Conservation (phyloP, 2,888 invertebrate species). For the Acleris holmiana region DNA sequence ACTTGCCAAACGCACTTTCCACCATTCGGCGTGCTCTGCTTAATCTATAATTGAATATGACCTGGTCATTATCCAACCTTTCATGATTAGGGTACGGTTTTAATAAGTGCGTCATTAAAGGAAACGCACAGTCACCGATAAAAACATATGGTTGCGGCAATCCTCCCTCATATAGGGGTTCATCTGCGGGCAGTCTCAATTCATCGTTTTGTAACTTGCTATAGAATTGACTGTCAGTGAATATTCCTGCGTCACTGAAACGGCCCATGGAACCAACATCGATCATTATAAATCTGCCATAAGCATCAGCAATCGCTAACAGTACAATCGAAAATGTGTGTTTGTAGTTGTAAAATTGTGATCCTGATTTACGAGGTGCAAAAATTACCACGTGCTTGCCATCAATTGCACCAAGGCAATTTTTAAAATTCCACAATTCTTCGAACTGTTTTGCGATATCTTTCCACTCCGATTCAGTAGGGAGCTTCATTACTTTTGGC, state of each 20-base stretch:
- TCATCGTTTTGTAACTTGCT: conserved; percentile 28
- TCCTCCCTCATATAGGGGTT: conserved; percentile 20
- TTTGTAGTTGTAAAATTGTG: conserved; percentile 23
- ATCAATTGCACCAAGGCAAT: too few species aligned
- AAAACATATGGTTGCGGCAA: conserved; percentile 37
- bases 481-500: conserved; percentile 23
- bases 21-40: conserved; percentile 33
- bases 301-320: conserved; percentile 40
- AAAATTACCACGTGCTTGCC: conserved; percentile 7
- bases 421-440: conserved; percentile 28
- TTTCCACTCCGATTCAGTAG: conserved; percentile 13
- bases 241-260: conserved; percentile 40
- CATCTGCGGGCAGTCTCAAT: conserved; percentile 30
- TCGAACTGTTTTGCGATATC: conserved; percentile 19
- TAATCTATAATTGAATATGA: conserved; percentile 34
- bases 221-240: conserved; percentile 33
- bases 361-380: conserved; percentile 30
- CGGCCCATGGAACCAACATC: conserved; percentile 40
- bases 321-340: conserved; percentile 15
- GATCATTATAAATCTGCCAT: conserved; percentile 38
- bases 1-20: conserved; percentile 32
- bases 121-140: conserved; percentile 39
- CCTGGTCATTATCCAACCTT: conserved; percentile 23
- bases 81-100: conserved; percentile 35
- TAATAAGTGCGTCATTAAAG: conserved; percentile 25